Base-by-base conservation (phyloP, 2,888 invertebrate species). In the Graphium colonna region DNA sequence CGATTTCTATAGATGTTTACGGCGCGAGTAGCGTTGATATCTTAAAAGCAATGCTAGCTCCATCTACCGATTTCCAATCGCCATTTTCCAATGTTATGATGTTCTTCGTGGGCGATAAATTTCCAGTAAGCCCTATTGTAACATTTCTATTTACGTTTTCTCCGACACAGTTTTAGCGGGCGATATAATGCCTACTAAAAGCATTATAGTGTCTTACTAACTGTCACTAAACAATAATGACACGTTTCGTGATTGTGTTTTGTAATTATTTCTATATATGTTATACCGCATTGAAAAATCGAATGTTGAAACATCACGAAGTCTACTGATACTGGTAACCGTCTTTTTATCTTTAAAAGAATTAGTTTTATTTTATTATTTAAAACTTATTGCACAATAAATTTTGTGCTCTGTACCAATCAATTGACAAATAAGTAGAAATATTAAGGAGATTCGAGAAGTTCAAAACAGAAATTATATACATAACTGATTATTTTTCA, bases 1-100 rank as follows among this genome's bases (percentile, higher is more conserved):
- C 43, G 48, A 31, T 53, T 43, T 40, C 53, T 40, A 44, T 28
- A 43, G 4, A n/a, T 38, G 49, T 49, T 53, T 49, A 53, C 21
- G 28, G 44, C 40, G 1, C 1, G 53, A 44, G 49, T 43, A 18
- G 12, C 21, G n/a, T n/a, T n/a, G 49, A 53, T 53, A 49, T 49
- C 44, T 48, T 49, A 13, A 31, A 33, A 44, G 44, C 44, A 43
- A 43, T 39, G 10, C 49, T 49, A 18, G 38, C 36, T 12, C 17
- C 10, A 28, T 39, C n/a, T 28, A 28, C 28, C 36, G 38, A 49
- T 33, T 53, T 21, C 13, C 31, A 43, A 28, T 49, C 44, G 44
- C 39, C 43, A 39, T 12, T 48, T 33, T 39, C 53, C 15, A 44
- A 28, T 43, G 9, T 28, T 36, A 36, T 36, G 15, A 31, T 53